These are phyloP conservation scores for Mirza zaza DNA, from an alignment of 2,113 vertebrate genomes.

Conservation along the genomic window DNA sequence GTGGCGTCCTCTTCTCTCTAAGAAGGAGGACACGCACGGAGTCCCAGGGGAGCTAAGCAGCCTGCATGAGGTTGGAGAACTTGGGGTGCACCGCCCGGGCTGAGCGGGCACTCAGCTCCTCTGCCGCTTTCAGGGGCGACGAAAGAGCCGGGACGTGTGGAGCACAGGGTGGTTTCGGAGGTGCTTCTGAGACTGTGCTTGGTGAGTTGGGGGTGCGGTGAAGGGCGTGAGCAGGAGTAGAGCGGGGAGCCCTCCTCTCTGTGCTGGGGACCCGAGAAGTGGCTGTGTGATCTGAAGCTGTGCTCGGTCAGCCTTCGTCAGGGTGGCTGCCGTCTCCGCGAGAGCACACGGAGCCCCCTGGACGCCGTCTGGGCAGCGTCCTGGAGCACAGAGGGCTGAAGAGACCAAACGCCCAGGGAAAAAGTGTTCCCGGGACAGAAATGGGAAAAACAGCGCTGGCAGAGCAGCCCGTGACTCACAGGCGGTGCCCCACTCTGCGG, in stretches of 20 bases:
- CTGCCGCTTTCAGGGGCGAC: rapidly evolving
- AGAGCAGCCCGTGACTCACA: slow-evolving; percentile 23
- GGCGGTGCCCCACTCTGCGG: not conserved
- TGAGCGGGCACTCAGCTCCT: rapidly evolving
- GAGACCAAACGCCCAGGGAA: not conserved
- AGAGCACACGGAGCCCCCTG: not conserved
- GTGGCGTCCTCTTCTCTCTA: not conserved
- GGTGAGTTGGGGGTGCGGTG: rapidly evolving
- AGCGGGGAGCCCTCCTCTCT: rapidly evolving
- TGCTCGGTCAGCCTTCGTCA: rapidly evolving
- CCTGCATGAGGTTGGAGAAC: not conserved
- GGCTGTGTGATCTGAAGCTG: rapidly evolving
- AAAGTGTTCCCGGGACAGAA: not conserved
- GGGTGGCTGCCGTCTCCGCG: rapidly evolving
- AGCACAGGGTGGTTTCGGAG: not conserved
- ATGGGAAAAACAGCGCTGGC: not conserved
- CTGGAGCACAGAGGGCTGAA: not conserved
- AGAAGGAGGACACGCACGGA: not conserved
- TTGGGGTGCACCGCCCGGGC: rapidly evolving
- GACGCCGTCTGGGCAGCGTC: not conserved
- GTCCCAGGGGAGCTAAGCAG: not conserved
- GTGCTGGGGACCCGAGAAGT: rapidly evolving
- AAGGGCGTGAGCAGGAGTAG: rapidly evolving
- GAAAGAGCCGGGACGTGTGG: rapidly evolving
- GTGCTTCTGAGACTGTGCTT: not conserved